These are phyloP conservation scores for Platichthys stellatus DNA, from an alignment of 2,113 vertebrate species.

Conservation along the genomic window DNA sequence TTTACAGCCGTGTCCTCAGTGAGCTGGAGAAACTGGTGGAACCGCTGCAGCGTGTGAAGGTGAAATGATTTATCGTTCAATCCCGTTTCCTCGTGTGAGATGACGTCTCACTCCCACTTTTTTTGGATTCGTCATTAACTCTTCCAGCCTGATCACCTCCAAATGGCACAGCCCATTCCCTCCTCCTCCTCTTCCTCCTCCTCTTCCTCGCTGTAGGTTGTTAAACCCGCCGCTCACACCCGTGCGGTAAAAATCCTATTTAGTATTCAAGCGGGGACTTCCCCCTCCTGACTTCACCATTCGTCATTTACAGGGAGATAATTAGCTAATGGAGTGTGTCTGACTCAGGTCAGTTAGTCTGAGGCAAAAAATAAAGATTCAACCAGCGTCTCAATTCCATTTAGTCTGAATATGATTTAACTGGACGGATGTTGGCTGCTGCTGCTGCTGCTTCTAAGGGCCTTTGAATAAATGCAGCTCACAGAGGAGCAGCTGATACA, in stretches of 20 bases:
- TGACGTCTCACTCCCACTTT: neutral
- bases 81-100: conserved; percentile 1
- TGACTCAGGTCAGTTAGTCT: conserved; percentile 56
- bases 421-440: conserved; percentile 33
- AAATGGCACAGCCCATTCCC: neutral
- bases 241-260: conserved; percentile 46
- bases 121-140: conserved; percentile 12
- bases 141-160: conserved; percentile 23
- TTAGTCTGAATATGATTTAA: conserved; percentile 52
- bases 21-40: too few species aligned
- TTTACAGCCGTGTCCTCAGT: too few species aligned
- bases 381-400: conserved; percentile 50
- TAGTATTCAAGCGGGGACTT: conserved; percentile 62
- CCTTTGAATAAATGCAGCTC: conserved; percentile 39
- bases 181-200: neutral
- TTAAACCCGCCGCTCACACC: conserved; percentile 23
- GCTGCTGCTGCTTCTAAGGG: conserved; percentile 22
- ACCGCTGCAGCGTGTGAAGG: too few species aligned
- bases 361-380: conserved; percentile 44
- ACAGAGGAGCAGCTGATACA: conserved; percentile 25
- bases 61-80: too few species aligned
- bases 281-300: conserved; percentile 59
- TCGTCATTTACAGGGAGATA: conserved; percentile 67
- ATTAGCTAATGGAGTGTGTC: conserved; percentile 75
- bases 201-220: neutral